Base-by-base conservation (phyloP, 2,113 vertebrate species). In the Ranitomeya variabilis region DNA sequence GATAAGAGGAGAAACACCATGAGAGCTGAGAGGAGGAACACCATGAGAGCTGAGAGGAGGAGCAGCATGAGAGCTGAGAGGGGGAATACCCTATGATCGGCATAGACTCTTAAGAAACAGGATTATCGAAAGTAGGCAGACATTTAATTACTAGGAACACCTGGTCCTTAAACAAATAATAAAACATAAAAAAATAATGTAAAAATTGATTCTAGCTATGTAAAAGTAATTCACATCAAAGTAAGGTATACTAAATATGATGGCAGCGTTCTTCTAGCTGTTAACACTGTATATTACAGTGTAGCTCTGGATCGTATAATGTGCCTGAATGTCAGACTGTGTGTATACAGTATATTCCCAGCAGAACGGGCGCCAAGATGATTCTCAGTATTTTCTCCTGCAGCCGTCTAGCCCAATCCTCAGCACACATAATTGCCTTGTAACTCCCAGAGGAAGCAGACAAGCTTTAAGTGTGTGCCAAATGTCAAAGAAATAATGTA, bases 401-500 rank as follows among this genome's bases (percentile, higher is more conserved):
- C 60, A 83, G 81, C 62, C 37, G 62, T 83, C 62, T 67, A 83
- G 62, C 81, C 81, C 45, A 13, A 15, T 79, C 23, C 62, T 12
- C 31, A 1, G 52, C 51, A 15, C 83, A 31, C 16, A 62, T 79
- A 79, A 86, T 86, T 62, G 73, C 26, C 57, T 64, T 31, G 13
- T 51, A 66, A 66, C 73, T 86, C 74, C 69, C 74, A 64, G 26
- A 64, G 57, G 85, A 86, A 86, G 66, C 71, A 78, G 19, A 45
- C 55, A 60, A 19, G 23, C 23, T 66, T 79, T 7, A 86, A 79
- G 21, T 31, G 60, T 80, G 59, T 23, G 85, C 45, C 85, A 86
- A 86, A 80, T n/a, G 26, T 77, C 74, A 77, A 67, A n/a, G 23
- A 62, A 79, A 66, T 54, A 52, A 86, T 80, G n/a, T 51, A 54